A percentile compares a stretch with the other conserved stretches of the same genome.
phyloP scores from a whole-genome alignment of 2,888 invertebrate genomes.

The Tortrix viridana region DNA sequence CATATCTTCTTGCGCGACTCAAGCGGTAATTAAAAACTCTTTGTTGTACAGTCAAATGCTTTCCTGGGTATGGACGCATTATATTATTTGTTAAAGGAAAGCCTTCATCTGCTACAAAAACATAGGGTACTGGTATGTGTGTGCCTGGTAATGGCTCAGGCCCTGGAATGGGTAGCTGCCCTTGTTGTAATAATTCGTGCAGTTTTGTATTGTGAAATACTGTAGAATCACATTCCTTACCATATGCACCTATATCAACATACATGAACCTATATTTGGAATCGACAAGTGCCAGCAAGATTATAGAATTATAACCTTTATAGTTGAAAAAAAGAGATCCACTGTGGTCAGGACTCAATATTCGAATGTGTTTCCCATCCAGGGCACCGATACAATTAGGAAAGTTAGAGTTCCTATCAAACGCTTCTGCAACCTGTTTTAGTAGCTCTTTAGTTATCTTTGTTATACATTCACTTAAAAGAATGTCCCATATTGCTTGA shows the following conservation, averaged over 20 bases:
- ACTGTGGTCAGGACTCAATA: conserved; percentile 9
- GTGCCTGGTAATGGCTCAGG: conserved; percentile 18
- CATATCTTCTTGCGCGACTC: conserved; percentile 13
- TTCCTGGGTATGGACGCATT: conserved; percentile 15
- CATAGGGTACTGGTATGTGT: conserved; percentile 23
- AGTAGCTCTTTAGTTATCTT: conserved; percentile 24
- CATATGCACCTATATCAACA: conserved; percentile 17
- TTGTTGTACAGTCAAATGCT: conserved; percentile 12
- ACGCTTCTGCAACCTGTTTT: conserved; percentile 20
- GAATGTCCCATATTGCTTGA: conserved; percentile 36
- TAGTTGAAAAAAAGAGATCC: conserved; percentile 8
- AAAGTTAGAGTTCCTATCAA: conserved; percentile 19
- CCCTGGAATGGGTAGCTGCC: conserved; percentile 8
- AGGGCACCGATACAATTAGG: conserved; percentile 14
- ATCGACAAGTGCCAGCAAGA: conserved; percentile 19
- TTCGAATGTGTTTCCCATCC: conserved; percentile 13
- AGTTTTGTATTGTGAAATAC: conserved; percentile 22
- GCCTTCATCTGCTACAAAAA: conserved; percentile 18
- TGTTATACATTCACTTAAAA: conserved; percentile 24
- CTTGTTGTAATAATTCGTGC: conserved; percentile 15
- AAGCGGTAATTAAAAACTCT: conserved; percentile 12
- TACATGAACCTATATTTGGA: conserved; percentile 19
- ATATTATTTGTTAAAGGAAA: conserved; percentile 14
- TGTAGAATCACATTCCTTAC: conserved; percentile 10
- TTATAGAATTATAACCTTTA: conserved; percentile 15